phyloP scores from a whole-genome alignment of 2,797 vertebrate genomes.

The Phylloscopus collybita region DNA sequence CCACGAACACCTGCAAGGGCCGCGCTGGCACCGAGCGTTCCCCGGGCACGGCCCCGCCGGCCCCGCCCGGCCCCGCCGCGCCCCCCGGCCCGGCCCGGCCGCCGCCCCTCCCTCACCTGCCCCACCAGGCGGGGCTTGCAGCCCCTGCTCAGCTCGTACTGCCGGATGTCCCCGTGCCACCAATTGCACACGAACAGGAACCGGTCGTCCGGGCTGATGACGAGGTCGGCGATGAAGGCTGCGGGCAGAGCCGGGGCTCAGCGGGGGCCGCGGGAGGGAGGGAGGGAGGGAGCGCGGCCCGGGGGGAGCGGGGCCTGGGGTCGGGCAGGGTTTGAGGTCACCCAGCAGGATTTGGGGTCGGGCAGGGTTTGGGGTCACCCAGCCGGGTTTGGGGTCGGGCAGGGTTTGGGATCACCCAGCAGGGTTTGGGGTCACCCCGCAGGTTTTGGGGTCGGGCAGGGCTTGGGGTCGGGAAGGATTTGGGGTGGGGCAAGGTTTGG shows the following conservation, averaged over 20 bases:
- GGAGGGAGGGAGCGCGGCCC: no score
- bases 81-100: not conserved
- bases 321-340: no score
- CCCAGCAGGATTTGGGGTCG: not conserved
- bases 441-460: no score
- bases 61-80: not conserved
- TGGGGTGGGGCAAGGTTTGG: not conserved
- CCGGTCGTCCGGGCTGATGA: constrained; percentile 88
- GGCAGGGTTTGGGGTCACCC: no score
- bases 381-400: no score
- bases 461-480: no score
- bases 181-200: constrained; percentile 93
- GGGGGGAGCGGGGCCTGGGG: no score
- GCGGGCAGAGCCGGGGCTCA: not conserved
- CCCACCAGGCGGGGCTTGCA: constrained; percentile 83
- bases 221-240: constrained; percentile 90
- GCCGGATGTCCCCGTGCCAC: constrained; percentile 91
- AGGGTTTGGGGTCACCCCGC: not conserved
- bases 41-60: no score
- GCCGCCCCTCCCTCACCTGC: constrained; percentile 79
- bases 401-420: not conserved
- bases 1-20: constrained; percentile 83
- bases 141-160: constrained; percentile 88
- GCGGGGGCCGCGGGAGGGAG: no score
- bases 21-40: no score